Conservation (phyloP, 2,113 vertebrate species). For the Scopus umbretta region DNA sequence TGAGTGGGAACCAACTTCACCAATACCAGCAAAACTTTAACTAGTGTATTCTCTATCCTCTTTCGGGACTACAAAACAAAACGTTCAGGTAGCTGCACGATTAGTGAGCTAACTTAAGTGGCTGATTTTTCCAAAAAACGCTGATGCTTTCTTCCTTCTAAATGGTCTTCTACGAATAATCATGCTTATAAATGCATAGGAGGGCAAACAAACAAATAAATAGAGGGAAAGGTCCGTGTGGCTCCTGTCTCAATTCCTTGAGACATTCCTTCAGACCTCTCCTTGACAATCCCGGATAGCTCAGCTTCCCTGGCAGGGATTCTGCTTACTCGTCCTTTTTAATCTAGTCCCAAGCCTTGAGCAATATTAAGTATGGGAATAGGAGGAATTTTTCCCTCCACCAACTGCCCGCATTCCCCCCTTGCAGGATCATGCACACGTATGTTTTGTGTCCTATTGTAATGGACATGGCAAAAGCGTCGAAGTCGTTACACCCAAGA, state of each 20-base stretch:
- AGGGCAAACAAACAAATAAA: neutral
- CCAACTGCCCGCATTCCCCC: neutral
- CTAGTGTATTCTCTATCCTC: neutral
- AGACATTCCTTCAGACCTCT: neutral
- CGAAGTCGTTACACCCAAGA: neutral
- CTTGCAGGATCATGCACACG: neutral
- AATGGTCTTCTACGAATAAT: neutral
- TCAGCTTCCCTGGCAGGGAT: neutral
- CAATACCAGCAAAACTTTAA: neutral
- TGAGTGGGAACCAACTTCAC: neutral
- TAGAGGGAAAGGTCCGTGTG: neutral
- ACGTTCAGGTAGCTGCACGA: neutral
- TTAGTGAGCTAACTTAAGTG: neutral
- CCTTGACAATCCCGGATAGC: neutral
- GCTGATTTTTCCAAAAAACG: neutral
- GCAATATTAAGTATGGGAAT: neutral
- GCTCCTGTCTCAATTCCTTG: neutral
- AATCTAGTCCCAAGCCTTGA: neutral
- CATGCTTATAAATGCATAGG: neutral
- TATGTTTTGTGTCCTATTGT: neutral
- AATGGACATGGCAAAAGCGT: neutral
- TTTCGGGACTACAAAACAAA: neutral
- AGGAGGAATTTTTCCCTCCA: neutral
- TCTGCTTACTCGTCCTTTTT: conserved; percentile 2
- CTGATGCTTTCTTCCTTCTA: neutral